Percentiles rank a stretch among this genome's conserved stretches.
These are phyloP conservation scores for Polypedilum vanderplanki DNA, from an alignment of 1,140 invertebrate species.

Conservation along the genomic window DNA sequence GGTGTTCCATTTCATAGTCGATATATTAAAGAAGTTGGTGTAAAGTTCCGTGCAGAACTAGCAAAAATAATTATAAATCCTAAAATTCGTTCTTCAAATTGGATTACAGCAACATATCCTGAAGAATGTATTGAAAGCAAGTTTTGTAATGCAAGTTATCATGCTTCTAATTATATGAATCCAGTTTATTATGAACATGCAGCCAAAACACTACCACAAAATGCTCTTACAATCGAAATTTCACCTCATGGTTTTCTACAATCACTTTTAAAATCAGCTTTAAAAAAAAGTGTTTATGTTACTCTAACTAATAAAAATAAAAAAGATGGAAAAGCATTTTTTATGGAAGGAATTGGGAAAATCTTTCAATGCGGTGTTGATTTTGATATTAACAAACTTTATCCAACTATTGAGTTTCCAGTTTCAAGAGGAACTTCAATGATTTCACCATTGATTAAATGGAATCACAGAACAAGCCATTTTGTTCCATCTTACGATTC, in stretches of 20 bases:
- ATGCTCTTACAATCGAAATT: slow-evolving; percentile 72
- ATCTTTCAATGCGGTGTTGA: slow-evolving; percentile 46
- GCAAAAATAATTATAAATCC: slow-evolving; percentile 60
- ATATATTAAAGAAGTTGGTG: slow-evolving; percentile 66
- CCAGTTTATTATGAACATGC: slow-evolving; percentile 84
- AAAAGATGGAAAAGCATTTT: slow-evolving; percentile 60
- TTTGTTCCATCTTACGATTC: slow-evolving; percentile 45
- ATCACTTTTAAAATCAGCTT: slow-evolving; percentile 57
- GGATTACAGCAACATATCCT: slow-evolving; percentile 81
- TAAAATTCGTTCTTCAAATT: slow-evolving; percentile 63
- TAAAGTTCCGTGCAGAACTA: slow-evolving; percentile 63
- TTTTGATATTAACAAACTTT: slow-evolving; percentile 49
- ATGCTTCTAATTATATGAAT: slow-evolving; percentile 82
- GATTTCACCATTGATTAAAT: slow-evolving; percentile 69
- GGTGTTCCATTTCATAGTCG: slow-evolving; percentile 80
- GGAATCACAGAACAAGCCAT: slow-evolving; percentile 84
- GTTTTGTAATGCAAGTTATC: slow-evolving; percentile 80
- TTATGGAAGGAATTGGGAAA: slow-evolving; percentile 66
- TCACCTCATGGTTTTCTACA: slow-evolving; percentile 76
- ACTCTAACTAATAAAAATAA: slow-evolving; percentile 70
- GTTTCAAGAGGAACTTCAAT: slow-evolving; percentile 71
- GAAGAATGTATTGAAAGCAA: slow-evolving; percentile 64
- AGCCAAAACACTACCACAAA: slow-evolving; percentile 62
- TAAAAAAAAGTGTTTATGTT: slow-evolving; percentile 57
- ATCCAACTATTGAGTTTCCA: slow-evolving; percentile 63